Evolutionary conservation across 2,797 vertebrate genomes (phyloP).

Genomic region (Sebastes minor): DNA sequence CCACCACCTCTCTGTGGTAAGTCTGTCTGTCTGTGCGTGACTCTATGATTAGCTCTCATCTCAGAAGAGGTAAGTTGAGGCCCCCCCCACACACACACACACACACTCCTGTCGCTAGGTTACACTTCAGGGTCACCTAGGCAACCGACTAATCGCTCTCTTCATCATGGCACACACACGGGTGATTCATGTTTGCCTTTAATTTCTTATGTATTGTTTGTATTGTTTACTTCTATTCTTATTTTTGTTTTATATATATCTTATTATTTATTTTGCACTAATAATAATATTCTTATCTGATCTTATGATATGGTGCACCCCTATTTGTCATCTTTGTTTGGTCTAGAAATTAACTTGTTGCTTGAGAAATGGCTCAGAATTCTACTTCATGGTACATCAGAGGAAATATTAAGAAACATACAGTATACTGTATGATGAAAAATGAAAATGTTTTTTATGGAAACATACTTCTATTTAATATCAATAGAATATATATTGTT

Average conservation of each 20-base stretch:
- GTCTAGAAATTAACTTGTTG: too few species aligned
- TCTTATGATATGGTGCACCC: too few species aligned
- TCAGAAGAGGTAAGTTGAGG: background rate
- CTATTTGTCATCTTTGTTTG: too few species aligned
- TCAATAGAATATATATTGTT: background rate
- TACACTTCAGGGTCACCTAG: constrained; percentile 29
- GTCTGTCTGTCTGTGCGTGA: constrained; percentile 30
- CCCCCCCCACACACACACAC: background rate
- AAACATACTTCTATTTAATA: background rate
- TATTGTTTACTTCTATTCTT: background rate
- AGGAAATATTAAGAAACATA: too few species aligned
- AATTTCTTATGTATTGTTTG: background rate
- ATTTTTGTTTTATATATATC: background rate
- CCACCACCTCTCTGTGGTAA: constrained; percentile 96
- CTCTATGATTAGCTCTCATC: background rate
- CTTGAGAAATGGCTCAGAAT: too few species aligned
- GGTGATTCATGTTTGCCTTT: background rate
- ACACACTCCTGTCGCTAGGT: constrained; percentile 25
- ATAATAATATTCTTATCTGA: too few species aligned
- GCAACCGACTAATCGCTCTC: constrained; percentile 11
- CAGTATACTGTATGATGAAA: too few species aligned
- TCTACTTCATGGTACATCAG: too few species aligned
- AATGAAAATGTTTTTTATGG: too few species aligned
- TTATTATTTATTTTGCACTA: background rate
- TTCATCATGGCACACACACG: background rate